A percentile compares a stretch with the other conserved stretches of the same genome.
Conservation (phyloP, 2,113 vertebrate genomes). For the Thryonomys swinderianus region DNA sequence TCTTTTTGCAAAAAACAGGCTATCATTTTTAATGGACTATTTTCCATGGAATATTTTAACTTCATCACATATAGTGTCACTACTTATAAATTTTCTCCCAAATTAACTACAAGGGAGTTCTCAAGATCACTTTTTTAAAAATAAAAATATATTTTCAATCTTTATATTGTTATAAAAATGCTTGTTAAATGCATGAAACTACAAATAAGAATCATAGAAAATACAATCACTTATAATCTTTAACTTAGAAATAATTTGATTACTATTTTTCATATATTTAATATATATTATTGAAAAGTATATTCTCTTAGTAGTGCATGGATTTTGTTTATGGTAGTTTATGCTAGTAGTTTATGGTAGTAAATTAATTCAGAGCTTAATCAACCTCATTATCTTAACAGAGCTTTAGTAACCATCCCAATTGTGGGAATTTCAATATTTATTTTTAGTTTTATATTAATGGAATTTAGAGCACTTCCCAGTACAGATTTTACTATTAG, state of each 20-base stretch:
- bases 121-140: conserved; percentile 9
- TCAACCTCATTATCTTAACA: neutral
- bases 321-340: conserved; percentile 30
- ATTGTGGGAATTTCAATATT: neutral
- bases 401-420: neutral
- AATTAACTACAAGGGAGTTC: conserved; percentile 32
- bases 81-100: neutral
- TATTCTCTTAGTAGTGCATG: neutral
- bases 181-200: conserved; percentile 14
- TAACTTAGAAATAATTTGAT: conserved; percentile 24
- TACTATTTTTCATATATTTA: conserved; percentile 47
- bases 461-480: conserved; percentile 21
- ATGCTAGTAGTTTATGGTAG: too few species aligned
- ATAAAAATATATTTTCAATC: neutral
- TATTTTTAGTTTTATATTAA: conserved; percentile 50
- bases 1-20: neutral
- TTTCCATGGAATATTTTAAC: conserved; percentile 25
- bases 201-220: conserved; percentile 40
- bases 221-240: conserved; percentile 33
- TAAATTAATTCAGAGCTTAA: too few species aligned
- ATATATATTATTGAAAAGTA: neutral
- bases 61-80: conserved; percentile 15
- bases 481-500: neutral
- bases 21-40: conserved; percentile 41
- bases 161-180: conserved; percentile 43